Base-by-base conservation (phyloP, 2,888 invertebrate species). In the Amphiduros pacificus region DNA sequence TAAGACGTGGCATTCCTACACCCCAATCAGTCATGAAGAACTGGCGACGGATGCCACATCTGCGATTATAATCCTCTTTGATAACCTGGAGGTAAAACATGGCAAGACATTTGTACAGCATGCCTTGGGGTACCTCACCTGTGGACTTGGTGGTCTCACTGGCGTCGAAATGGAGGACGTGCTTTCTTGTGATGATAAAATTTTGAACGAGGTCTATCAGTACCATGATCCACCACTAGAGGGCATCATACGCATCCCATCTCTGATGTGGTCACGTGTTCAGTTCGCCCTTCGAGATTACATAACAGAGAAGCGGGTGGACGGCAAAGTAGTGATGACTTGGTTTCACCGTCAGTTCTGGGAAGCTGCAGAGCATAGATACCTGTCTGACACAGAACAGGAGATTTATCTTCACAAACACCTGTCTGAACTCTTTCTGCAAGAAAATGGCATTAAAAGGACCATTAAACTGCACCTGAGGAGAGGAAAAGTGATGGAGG, bases 281-380 rank as follows among this genome's bases (percentile, higher is more conserved):
- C 64, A 71, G 27, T 63, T 72, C 26, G 71, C 71, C 5, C 53
- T 77, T 24, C 31, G 53, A 17, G 70, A 70, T 5, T 77, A 70
- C 64, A 54, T 77, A 22, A 64, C 61, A 3, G 69, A 71, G 44
- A 63, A 64, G 50, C 68, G 72, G 49, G 65, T 70, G 1, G 76
- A 77, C 49, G 72, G 72, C 4, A 74, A 74, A 41, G 63, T 69
- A 0, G 74, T 74, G 5, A 58, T 74, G 40, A 63, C 63, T 24
- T 79, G 79, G 79, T 74, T 71, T 62, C 75, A 76, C 52, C 66
- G 64, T 20, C 66, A 66, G 48, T 74, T 79, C 58, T 62, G 64
- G 11, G 61, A 72, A 24, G 60, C 71, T 2, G 79, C 78, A n/a
- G 31, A 36, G 6, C 50, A 63, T 22, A 62, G 74, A 44, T 44